Percentiles rank a stretch among this genome's conserved stretches.
phyloP scores from a whole-genome alignment of 2,888 invertebrate species.

The Brachyptera risi region DNA sequence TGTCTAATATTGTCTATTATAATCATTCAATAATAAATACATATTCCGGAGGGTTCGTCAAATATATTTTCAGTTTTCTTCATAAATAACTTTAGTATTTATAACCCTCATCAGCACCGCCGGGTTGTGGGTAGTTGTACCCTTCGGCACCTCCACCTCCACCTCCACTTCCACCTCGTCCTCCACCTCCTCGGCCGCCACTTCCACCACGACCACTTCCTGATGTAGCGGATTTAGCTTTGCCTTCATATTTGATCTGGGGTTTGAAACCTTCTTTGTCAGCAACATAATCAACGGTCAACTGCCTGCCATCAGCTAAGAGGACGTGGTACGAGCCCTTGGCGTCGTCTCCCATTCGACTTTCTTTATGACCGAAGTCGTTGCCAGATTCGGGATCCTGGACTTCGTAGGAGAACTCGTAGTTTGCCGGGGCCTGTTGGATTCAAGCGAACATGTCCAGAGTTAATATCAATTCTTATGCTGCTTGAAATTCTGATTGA shows the following conservation, averaged over 20 bases:
- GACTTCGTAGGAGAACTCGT: constrained; percentile 82
- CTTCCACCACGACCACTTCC: neutral
- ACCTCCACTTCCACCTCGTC: neutral
- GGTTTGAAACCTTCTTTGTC: constrained; percentile 79
- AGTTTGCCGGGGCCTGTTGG: constrained; percentile 74
- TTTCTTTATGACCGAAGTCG: constrained; percentile 79
- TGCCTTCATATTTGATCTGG: constrained; percentile 77
- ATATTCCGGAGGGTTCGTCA: too few relatives aligned
- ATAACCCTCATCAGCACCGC: too few relatives aligned
- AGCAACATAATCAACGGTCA: constrained; percentile 80
- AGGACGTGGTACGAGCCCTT: constrained; percentile 83
- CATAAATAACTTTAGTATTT: too few relatives aligned
- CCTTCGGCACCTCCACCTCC: neutral
- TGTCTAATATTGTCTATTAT: too few relatives aligned
- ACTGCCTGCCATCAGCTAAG: constrained; percentile 81
- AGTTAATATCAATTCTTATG: too few relatives aligned
- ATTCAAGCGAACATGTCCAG: neutral
- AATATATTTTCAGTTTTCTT: too few relatives aligned
- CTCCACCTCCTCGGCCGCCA: neutral
- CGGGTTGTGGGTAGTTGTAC: constrained; percentile 7
- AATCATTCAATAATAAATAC: too few relatives aligned
- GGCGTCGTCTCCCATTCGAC: constrained; percentile 75
- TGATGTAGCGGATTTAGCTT: constrained; percentile 42
- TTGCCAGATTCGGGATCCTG: constrained; percentile 73
- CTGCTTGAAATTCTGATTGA: too few relatives aligned